Conservation (phyloP, 2,797 vertebrate genomes). For the Salmo trutta region DNA sequence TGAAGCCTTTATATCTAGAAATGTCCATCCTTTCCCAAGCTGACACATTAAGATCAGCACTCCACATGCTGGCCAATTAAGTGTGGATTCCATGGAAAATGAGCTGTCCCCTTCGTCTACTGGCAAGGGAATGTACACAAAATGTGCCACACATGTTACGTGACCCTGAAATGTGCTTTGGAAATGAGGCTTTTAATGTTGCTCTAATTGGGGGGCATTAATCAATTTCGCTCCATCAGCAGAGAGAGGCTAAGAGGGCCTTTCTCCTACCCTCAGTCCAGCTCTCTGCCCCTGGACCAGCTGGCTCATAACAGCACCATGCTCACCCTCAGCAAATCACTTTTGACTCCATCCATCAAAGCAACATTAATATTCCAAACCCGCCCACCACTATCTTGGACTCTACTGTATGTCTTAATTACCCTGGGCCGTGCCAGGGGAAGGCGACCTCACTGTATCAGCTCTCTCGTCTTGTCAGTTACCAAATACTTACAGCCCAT, state of each 20-base stretch:
- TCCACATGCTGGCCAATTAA: constrained; percentile 57
- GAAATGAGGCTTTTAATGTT: constrained; percentile 75
- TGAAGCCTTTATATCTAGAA: constrained; percentile 38
- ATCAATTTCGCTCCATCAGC: constrained; percentile 78
- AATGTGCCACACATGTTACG: constrained; percentile 60
- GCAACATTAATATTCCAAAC: constrained; percentile 79
- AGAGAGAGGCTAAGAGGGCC: constrained; percentile 64
- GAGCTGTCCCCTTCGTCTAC: constrained; percentile 40
- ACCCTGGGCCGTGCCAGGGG: constrained; percentile 65
- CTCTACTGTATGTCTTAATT: constrained; percentile 70
- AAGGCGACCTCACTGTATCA: constrained; percentile 65
- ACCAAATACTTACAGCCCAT: constrained; percentile 74
- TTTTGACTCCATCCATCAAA: constrained; percentile 83
- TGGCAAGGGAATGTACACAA: constrained; percentile 61
- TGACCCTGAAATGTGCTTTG: constrained; percentile 64
- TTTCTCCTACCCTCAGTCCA: constrained; percentile 66
- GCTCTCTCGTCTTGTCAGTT: constrained; percentile 68
- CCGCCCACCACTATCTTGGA: constrained; percentile 62
- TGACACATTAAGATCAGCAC: constrained; percentile 53
- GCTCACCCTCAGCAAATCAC: constrained; percentile 78
- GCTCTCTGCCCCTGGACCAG: constrained; percentile 73
- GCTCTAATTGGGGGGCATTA: constrained; percentile 78
- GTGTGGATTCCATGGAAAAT: constrained; percentile 59
- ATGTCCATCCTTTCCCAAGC: constrained; percentile 42
- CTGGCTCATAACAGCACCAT: constrained; percentile 73